Conservation (phyloP, 2,888 invertebrate species). For the Drosophila macrospina region DNA sequence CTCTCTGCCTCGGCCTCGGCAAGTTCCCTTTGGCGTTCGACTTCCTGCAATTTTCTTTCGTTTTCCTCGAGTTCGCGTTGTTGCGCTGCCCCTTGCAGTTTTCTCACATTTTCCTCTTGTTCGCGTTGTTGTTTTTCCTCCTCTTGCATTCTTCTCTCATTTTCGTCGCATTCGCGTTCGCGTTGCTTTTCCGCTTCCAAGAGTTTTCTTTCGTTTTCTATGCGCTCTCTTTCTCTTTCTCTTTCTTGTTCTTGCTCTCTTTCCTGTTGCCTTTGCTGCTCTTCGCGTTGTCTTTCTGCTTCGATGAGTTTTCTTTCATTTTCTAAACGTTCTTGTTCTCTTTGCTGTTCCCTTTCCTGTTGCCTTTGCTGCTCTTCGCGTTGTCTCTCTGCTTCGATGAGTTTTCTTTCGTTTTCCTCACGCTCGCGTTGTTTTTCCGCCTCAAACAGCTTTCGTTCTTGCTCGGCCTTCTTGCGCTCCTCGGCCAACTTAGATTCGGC, state of each 20-base stretch:
- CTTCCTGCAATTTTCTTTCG: constrained; percentile 46
- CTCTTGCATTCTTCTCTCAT: constrained; percentile 40
- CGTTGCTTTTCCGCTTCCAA: constrained; percentile 44
- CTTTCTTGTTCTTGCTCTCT: neutral
- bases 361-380: constrained; percentile 43
- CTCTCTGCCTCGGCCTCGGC: constrained; percentile 41
- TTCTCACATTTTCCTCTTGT: constrained; percentile 37
- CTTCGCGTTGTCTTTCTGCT: constrained; percentile 50
- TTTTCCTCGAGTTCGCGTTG: constrained; percentile 54
- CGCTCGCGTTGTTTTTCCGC: constrained; percentile 36
- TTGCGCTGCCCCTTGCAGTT: constrained; percentile 45
- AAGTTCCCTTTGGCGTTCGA: constrained; percentile 50
- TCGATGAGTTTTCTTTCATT: constrained; percentile 49
- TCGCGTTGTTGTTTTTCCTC: constrained; percentile 45
- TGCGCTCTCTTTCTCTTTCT: constrained; percentile 4
- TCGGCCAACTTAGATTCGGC: constrained; percentile 76
- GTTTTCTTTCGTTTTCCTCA: constrained; percentile 39
- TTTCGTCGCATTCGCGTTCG: constrained; percentile 42
- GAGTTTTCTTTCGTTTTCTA: constrained; percentile 50
- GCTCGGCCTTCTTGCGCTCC: constrained; percentile 55
- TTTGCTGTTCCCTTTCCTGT: constrained; percentile 34
- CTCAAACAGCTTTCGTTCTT: constrained; percentile 46
- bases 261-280: constrained; percentile 38
- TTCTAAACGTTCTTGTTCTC: constrained; percentile 27
- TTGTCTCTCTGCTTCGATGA: constrained; percentile 37